These are phyloP conservation scores for Berghia stephanieae DNA, from an alignment of 1,140 invertebrate species.

Conservation along the genomic window DNA sequence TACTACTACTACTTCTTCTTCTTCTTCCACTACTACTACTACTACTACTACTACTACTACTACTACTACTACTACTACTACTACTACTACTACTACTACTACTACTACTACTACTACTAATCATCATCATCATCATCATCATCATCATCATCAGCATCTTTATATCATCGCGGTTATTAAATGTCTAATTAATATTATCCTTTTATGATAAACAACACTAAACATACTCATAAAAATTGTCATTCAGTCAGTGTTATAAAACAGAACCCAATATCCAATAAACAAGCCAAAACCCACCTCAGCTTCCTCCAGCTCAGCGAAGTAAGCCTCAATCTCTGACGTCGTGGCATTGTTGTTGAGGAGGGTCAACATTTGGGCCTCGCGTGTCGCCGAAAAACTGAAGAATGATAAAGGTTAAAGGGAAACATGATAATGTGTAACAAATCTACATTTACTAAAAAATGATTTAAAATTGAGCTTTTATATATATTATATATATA, in stretches of 20 bases:
- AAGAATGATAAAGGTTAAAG: too few species aligned
- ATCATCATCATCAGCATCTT: too few species aligned
- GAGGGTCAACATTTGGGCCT: too few species aligned
- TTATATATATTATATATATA: too few species aligned
- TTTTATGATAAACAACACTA: neutral
- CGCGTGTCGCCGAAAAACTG: too few species aligned
- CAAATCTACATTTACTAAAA: too few species aligned
- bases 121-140: too few species aligned
- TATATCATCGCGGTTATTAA: too few species aligned
- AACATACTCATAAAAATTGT: neutral
- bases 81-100: constrained; percentile 2
- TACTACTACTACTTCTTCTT: constrained; percentile 3
- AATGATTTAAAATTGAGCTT: too few species aligned
- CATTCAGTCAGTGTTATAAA: too few species aligned
- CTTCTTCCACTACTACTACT: constrained; percentile 1
- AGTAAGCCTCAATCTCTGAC: constrained; percentile 33
- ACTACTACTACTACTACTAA: neutral
- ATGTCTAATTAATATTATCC: too few species aligned
- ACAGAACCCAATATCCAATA: neutral
- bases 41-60: constrained; percentile 2
- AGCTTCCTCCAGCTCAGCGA: neutral
- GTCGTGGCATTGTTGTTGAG: constrained; percentile 30
- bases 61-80: constrained; percentile 2
- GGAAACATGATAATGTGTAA: too few species aligned
- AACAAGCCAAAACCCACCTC: neutral